Evolutionary conservation across 2,113 vertebrate genomes (phyloP), one percentile per base, ranked within the genome.

Genomic region (Orientallactaga bullata): DNA sequence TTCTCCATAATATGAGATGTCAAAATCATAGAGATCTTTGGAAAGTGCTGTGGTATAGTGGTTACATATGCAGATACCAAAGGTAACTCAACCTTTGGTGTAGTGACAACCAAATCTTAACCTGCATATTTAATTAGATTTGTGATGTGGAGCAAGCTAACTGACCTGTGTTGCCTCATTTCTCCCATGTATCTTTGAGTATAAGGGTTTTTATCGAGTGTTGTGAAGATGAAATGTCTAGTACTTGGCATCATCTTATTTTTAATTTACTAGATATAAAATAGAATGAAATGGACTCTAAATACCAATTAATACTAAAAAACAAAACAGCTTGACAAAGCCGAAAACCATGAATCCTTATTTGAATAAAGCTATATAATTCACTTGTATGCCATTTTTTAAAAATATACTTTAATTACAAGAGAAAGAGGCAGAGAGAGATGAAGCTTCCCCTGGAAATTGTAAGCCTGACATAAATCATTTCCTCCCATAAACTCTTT

Each of bases 261-360:
- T 91, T 94, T 88, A 17, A 90, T 12, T 88, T 79, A 65, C 13
- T 63, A 66, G 8, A 5, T 58, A 55, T 61, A 71, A 66, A 20
- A 51, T 51, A 79, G 20, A 94, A 92, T 84, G 58, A 87, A 88
- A 60, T 88, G 15, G 23, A 37, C 74, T 6, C 28, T n/a, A 71
- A 90, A 93, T 86, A 58, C 30, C n/a, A 83, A 32, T 58, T 65
- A 39, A 65, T 79, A 85, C 42, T 74, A 28, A 80, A 96, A 81
- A 69, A 30, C 39, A 66, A 73, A 71, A 61, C n/a, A 82, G 2
- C 10, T 88, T 88, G 47, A 63, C 24, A 79, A 91, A 93, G 42
- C 65, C 39, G n/a, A 76, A 58, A 79, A 73, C n/a, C 30, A 18
- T 63, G 63, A 94, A 42, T 47, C 60, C 3, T 88, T 88, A 7